Conservation (phyloP, 2,888 invertebrate species). For the Amphimallon solstitiale region DNA sequence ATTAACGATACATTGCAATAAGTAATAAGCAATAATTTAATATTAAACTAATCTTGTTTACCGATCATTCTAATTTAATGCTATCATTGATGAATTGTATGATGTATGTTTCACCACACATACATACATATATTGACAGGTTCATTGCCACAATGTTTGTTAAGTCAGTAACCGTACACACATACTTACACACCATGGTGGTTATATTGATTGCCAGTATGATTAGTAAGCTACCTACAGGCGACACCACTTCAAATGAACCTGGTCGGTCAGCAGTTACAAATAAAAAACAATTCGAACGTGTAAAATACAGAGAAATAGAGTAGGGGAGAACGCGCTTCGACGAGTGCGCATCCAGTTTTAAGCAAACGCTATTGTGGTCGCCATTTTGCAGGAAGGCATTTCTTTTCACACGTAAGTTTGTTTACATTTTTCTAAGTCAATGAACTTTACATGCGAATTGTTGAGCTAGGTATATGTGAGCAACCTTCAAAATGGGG, state of each 20-base stretch:
- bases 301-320: too few relatives aligned
- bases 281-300: not conserved
- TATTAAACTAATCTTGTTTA: not conserved
- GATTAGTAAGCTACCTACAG: constrained; percentile 4
- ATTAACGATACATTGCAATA: too few relatives aligned
- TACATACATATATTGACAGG: not conserved
- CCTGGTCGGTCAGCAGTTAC: constrained; percentile 9
- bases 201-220: constrained; percentile 23
- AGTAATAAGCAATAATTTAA: too few relatives aligned
- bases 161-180: constrained; percentile 28
- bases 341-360: too few relatives aligned
- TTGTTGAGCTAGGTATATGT: too few relatives aligned
- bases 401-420: too few relatives aligned
- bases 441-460: too few relatives aligned
- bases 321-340: too few relatives aligned
- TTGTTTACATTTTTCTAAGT: too few relatives aligned
- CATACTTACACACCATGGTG: constrained; percentile 24
- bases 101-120: not conserved
- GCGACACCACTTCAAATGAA: constrained; percentile 23
- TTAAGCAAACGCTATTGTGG: too few relatives aligned
- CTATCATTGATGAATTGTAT: not conserved
- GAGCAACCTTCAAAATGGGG: too few relatives aligned
- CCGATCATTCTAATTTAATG: not conserved
- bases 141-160: constrained; percentile 31
- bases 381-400: too few relatives aligned